Evolutionary conservation across 2,113 vertebrate genomes (phyloP).

Genomic region (Myotis lucifugus): DNA sequence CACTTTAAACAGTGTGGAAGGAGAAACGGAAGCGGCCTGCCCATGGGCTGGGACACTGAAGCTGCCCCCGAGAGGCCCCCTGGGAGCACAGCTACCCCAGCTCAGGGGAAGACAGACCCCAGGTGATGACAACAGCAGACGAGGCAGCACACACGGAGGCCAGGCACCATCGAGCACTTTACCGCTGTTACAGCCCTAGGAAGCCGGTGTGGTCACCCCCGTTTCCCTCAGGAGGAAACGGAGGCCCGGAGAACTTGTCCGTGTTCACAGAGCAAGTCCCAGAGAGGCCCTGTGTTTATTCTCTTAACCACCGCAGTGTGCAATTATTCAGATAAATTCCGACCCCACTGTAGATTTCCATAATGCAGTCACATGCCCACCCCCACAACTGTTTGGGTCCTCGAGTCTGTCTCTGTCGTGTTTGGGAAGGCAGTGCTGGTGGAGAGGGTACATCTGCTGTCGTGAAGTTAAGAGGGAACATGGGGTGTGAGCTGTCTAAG

Average conservation of each 20-base stretch:
- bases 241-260: background rate
- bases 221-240: background rate
- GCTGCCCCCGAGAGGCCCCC: background rate
- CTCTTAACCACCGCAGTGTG: background rate
- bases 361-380: background rate
- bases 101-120: background rate
- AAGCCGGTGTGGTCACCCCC: background rate
- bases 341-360: background rate
- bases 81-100: background rate
- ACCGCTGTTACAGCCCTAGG: background rate
- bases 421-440: background rate
- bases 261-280: background rate
- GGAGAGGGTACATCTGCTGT: background rate
- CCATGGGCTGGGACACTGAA: background rate
- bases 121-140: background rate
- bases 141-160: rapidly evolving
- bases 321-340: too few relatives aligned
- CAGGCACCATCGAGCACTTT: background rate
- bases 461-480: background rate
- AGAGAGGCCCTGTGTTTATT: background rate
- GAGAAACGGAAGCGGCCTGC: background rate
- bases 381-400: background rate
- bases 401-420: rapidly evolving
- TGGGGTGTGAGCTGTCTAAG: background rate
- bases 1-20: background rate